Evolutionary conservation across 2,113 vertebrate genomes (phyloP), one percentile per base, ranked within the genome.

Genomic region (Tautogolabrus adspersus): DNA sequence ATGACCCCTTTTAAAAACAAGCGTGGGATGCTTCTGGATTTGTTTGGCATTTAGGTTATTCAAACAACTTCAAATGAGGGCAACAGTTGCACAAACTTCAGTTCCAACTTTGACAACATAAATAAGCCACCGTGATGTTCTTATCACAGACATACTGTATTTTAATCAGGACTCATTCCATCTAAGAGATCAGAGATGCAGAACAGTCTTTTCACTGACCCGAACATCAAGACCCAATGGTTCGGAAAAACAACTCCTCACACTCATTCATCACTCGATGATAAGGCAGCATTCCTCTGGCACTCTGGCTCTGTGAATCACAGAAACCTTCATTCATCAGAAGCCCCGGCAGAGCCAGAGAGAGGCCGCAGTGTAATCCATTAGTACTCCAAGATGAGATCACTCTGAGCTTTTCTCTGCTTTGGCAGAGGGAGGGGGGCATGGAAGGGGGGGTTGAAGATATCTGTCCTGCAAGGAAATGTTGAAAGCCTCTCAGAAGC

Each of bases 251-350:
- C 21, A 63, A 58, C n/a, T 59, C 63, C 76, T 65, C 30, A 2
- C 12, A 7, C 22, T 82, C 71, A 81, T 78, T 89, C 79, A 86
- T 82, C 82, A 73, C 76, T 77, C 63, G 71, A 75, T 63, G 88
- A 90, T 89, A 91, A 88, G 74, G 46, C 54, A 46, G 56, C 79
- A 88, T 90, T 92, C 88, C 74, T 88, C 64, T 57, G 65, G 72
- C 23, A 18, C 15, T 22, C 64, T 18, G 71, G 70, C 82, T 83
- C 78, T 57, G 81, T 73, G 82, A 85, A 66, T 71, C 76, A 64
- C 70, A 77, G 60, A 65, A 77, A 83, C 38, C 58, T 63, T 74
- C 70, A 87, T 83, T 81, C 83, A 86, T 86, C 82, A 86, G 87
- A 12, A 77, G 75, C 76, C 55, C 72, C 23, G 79, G 67, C 56